Evolutionary conservation across 2,888 invertebrate genomes (phyloP), one percentile per base, ranked within the genome.

Genomic region (Machimus rusticus): DNA sequence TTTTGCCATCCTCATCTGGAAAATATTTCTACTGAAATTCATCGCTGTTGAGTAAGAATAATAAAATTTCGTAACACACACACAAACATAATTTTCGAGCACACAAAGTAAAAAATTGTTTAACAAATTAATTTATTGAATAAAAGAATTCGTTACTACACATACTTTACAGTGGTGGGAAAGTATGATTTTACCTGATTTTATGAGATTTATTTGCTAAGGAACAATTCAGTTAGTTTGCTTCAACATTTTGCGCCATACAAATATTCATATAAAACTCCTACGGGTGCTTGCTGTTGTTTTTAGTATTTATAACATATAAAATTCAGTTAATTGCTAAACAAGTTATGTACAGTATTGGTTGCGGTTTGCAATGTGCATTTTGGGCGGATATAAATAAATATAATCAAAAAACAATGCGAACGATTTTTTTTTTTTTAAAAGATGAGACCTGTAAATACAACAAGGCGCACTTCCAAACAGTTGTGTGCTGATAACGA

Each of bases 291-390:
- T 28, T 66, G 66, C 4, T 23, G 66, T 5, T 19, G 0, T 37
- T 84, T 84, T 82, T 84, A 84, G 39, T 84, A 84, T n/a, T n/a
- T n/a, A n/a, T 23, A 84, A 84, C 34, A 66, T 84, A 84, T 84
- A 84, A 84, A 84, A 84, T 34, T 39, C 14, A 19, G 23, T 84
- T 84, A 66, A 66, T 66, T 66, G 66, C 57, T 84, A 84, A 84
- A 84, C 51, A 84, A 84, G 31, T 34, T 84, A 84, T 84, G 37
- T 79, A 79, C 79, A 79, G 12, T 16, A n/a, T 1, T 66, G 66
- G 4, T 66, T 66, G 66, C 66, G 12, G 2, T 23, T 8, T 66
- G 28, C 66, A 66, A 66, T 23, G 66, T 66, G 66, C 66, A 23
- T 28, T 5, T n/a, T 19, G 66, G 66, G 66, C 66, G 66, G 23